Percentiles rank a stretch among this genome's conserved stretches.
Evolutionary conservation across 2,113 vertebrate genomes (phyloP).

Genomic region (Tragelaphus scriptus): DNA sequence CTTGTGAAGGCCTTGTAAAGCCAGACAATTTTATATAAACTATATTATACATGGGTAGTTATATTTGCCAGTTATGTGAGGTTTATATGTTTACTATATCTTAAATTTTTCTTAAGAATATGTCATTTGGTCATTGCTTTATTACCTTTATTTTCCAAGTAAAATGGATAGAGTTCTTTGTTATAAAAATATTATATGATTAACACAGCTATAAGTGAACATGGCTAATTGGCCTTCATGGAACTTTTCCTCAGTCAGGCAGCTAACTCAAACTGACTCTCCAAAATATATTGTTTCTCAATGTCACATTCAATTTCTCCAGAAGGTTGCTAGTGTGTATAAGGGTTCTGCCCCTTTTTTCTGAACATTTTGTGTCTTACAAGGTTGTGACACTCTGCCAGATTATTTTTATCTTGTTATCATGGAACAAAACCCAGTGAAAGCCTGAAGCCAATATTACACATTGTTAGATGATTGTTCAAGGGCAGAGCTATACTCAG

Average conservation of each 20-base stretch:
- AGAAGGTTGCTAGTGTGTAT: background rate
- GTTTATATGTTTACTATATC: background rate
- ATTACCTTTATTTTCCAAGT: background rate
- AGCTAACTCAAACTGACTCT: background rate
- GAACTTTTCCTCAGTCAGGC: background rate
- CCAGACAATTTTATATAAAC: background rate
- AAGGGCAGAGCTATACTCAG: background rate
- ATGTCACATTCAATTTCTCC: slow-evolving; percentile 9
- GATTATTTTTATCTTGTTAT: slow-evolving; percentile 33
- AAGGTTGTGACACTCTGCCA: background rate
- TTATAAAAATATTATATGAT: background rate
- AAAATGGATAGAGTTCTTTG: background rate
- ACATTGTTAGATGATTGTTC: background rate
- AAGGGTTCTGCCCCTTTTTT: background rate
- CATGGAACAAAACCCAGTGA: background rate
- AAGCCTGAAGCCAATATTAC: background rate
- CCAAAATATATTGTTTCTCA: background rate
- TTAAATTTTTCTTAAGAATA: slow-evolving; percentile 13
- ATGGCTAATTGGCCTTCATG: background rate
- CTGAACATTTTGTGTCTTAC: slow-evolving; percentile 14
- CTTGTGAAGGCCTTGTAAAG: background rate
- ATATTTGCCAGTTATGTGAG: background rate
- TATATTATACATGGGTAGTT: background rate
- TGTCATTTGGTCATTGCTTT: background rate
- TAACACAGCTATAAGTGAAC: background rate